phyloP scores from a whole-genome alignment of 2,888 invertebrate genomes.

The Cremastobaeus sp. region DNA sequence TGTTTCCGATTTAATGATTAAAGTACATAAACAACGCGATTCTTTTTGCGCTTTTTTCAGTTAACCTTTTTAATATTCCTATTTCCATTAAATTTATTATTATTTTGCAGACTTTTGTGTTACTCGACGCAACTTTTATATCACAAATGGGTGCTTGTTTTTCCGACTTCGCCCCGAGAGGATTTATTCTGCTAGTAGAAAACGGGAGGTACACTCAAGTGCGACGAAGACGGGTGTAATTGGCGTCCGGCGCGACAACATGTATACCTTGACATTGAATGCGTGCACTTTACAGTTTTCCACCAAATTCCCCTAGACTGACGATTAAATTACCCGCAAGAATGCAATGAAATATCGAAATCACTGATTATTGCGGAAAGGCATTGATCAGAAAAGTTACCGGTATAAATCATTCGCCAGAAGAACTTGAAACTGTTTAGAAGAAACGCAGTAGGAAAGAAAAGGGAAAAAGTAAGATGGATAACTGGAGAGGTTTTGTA shows the following conservation, averaged over 20 bases:
- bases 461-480: too few species aligned
- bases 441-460: too few species aligned
- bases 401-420: too few species aligned
- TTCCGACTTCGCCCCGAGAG: conserved; percentile 50
- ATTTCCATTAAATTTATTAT: conserved; percentile 36
- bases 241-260: conserved; percentile 52
- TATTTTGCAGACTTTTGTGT: conserved; percentile 31
- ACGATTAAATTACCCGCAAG: conserved; percentile 18
- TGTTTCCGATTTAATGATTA: too few species aligned
- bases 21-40: too few species aligned
- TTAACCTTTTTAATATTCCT: conserved; percentile 29
- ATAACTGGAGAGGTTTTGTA: too few species aligned
- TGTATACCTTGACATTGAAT: conserved; percentile 57
- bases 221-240: conserved; percentile 41
- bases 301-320: conserved; percentile 38
- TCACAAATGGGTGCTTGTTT: conserved; percentile 49
- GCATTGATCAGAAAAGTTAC: too few species aligned
- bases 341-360: conserved; percentile 2
- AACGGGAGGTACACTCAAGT: conserved; percentile 8
- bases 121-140: conserved; percentile 38
- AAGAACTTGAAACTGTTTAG: too few species aligned
- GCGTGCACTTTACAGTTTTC: conserved; percentile 47
- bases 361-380: too few species aligned
- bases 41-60: too few species aligned
- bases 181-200: conserved; percentile 47